phyloP scores from a whole-genome alignment of 1,140 invertebrate species.

The Panonychus citri region DNA sequence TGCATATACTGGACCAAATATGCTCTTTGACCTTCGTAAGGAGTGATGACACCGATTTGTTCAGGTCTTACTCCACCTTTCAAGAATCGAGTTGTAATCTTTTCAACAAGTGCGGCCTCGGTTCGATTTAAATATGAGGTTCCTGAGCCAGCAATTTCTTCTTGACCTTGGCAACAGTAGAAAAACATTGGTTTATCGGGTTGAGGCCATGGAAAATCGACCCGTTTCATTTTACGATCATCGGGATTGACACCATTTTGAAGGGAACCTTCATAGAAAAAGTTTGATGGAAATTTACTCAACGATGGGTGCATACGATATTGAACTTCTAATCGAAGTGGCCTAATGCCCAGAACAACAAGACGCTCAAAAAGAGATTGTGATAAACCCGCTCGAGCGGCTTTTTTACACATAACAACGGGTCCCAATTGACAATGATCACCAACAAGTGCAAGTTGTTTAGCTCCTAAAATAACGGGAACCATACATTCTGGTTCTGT shows the following conservation, averaged over 20 bases:
- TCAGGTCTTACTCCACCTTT: slow-evolving; percentile 86
- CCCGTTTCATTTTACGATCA: slow-evolving; percentile 61
- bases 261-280: slow-evolving; percentile 95
- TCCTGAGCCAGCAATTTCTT: slow-evolving; percentile 93
- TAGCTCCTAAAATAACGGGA: slow-evolving; percentile 87
- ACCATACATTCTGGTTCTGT: slow-evolving; percentile 98
- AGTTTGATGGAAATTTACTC: slow-evolving; percentile 91
- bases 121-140: slow-evolving; percentile 96
- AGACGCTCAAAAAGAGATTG: slow-evolving; percentile 93
- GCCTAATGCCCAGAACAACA: slow-evolving; percentile 82
- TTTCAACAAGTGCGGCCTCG: slow-evolving; percentile 94
- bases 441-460: slow-evolving; percentile 78
- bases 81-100: slow-evolving; percentile 76
- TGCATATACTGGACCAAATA: slow-evolving; percentile 97
- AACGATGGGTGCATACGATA: slow-evolving; percentile 97
- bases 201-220: slow-evolving; percentile 95
- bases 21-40: slow-evolving; percentile 95
- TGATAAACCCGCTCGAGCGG: slow-evolving; percentile 79
- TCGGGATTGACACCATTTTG: slow-evolving; percentile 95
- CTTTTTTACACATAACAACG: slow-evolving; percentile 99
- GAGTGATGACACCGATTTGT: slow-evolving; percentile 98
- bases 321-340: slow-evolving; percentile 87
- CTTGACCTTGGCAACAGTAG: slow-evolving; percentile 88
- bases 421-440: slow-evolving; percentile 97
- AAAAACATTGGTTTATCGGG: slow-evolving; percentile 96